Conservation (phyloP, 2,888 invertebrate species). For the Eilema sororculum region DNA sequence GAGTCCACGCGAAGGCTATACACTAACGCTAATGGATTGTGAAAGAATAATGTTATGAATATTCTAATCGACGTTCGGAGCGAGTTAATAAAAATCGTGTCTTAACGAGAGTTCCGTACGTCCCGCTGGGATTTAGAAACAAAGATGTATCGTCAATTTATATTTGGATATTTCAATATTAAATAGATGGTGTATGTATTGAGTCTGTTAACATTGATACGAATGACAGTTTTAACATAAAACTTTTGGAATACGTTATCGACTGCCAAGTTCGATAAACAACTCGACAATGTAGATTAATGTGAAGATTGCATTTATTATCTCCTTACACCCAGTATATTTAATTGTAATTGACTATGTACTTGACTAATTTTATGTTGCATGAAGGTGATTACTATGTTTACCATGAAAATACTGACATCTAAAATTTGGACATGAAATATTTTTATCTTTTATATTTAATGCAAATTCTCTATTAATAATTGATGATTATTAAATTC, state of each 20-base stretch:
- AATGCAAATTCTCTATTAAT: too few species aligned
- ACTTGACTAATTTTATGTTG: too few species aligned
- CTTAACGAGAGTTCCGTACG: slow-evolving; percentile 75
- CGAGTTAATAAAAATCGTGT: slow-evolving; percentile 83
- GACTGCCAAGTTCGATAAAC: slow-evolving; percentile 28
- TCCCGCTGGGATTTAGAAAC: slow-evolving; percentile 83
- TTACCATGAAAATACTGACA: too few species aligned
- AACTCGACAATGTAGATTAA: slow-evolving; percentile 35
- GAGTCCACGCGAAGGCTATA: slow-evolving; percentile 50
- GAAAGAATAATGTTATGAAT: slow-evolving; percentile 78
- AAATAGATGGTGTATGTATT: slow-evolving; percentile 53
- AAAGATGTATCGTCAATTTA: slow-evolving; percentile 76
- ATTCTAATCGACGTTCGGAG: slow-evolving; percentile 81
- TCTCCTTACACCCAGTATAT: too few species aligned
- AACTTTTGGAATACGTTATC: slow-evolving; percentile 30
- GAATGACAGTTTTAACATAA: background rate
- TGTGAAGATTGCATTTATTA: background rate
- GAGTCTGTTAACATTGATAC: slow-evolving; percentile 38
- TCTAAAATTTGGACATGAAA: too few species aligned
- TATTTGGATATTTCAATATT: slow-evolving; percentile 67
- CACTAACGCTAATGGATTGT: slow-evolving; percentile 70
- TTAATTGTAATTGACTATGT: too few species aligned
- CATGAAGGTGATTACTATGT: too few species aligned
- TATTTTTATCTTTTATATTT: too few species aligned
- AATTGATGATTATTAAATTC: too few species aligned